phyloP scores from a whole-genome alignment of 1,140 invertebrate genomes.

The Scaptodrosophila lebanonensis region DNA sequence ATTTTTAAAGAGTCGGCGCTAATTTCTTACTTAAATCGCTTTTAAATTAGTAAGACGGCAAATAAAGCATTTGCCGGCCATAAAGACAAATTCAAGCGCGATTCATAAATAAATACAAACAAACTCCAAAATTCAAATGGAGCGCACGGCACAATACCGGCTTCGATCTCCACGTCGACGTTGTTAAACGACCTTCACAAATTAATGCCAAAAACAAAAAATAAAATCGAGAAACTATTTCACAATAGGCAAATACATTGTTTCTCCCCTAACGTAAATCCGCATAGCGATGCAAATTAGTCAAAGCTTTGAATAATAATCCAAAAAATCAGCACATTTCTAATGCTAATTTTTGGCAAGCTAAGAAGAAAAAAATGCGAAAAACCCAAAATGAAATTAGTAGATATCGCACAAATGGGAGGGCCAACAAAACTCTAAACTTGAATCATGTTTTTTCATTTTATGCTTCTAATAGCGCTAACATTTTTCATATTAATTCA shows the following conservation, averaged over 20 bases:
- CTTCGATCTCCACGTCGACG: slow-evolving; percentile 35
- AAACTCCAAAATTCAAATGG: not conserved
- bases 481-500: too few species aligned
- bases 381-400: slow-evolving; percentile 42
- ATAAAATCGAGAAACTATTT: slow-evolving; percentile 17
- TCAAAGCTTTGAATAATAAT: slow-evolving; percentile 22
- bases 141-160: slow-evolving; percentile 14
- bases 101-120: not conserved
- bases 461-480: slow-evolving; percentile 8
- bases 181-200: slow-evolving; percentile 56
- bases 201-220: slow-evolving; percentile 5
- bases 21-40: too few species aligned
- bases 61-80: not conserved
- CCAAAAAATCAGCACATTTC: slow-evolving; percentile 66
- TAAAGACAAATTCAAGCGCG: not conserved
- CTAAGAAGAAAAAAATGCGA: too few species aligned
- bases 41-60: slow-evolving; percentile 40
- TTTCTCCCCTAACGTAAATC: slow-evolving; percentile 66
- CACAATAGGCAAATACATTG: slow-evolving; percentile 35
- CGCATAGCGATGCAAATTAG: slow-evolving; percentile 73
- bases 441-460: slow-evolving; percentile 19
- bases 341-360: slow-evolving; percentile 70
- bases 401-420: too few species aligned
- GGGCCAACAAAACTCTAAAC: slow-evolving; percentile 31
- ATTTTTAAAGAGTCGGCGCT: slow-evolving; percentile 56